Evolutionary conservation across 2,888 invertebrate species (phyloP).

Genomic region (Rhamphomyia laevipes): DNA sequence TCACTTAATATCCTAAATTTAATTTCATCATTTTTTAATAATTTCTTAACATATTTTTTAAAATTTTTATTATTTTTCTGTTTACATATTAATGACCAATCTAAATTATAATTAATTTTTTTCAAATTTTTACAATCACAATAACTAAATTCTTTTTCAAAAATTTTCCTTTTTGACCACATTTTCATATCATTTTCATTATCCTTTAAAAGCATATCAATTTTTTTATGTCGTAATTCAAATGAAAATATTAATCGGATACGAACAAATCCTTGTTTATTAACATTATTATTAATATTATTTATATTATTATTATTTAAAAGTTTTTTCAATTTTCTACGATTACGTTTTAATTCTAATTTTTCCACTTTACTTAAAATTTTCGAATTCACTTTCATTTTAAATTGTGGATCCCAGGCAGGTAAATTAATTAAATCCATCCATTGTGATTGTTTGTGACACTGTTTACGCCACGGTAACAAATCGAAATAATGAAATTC

Average conservation of each 20-base stretch:
- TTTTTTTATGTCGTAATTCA: slow-evolving; percentile 40
- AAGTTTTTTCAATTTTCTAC: slow-evolving; percentile 32
- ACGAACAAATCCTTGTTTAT: slow-evolving; percentile 43
- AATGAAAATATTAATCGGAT: slow-evolving; percentile 56
- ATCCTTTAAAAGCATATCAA: no score
- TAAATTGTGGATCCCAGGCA: not conserved
- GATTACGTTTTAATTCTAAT: slow-evolving; percentile 28
- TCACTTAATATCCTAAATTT: not conserved
- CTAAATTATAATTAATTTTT: no score
- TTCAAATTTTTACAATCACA: no score
- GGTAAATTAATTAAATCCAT: slow-evolving; percentile 23
- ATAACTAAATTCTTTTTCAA: no score
- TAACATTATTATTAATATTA: slow-evolving; percentile 21
- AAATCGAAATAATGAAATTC: slow-evolving; percentile 34
- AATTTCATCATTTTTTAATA: no score
- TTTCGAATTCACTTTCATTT: slow-evolving; percentile 14
- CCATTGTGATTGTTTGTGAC: slow-evolving; percentile 19
- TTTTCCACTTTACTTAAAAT: slow-evolving; percentile 26
- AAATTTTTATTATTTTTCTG: no score
- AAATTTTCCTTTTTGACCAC: no score
- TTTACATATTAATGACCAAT: no score
- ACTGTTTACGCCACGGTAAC: slow-evolving; percentile 33
- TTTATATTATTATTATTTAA: slow-evolving; percentile 20
- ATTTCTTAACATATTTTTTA: no score
- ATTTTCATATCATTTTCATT: no score